These are phyloP conservation scores for Drosophila yakuba DNA, from an alignment of 1,140 invertebrate genomes.

Conservation along the genomic window DNA sequence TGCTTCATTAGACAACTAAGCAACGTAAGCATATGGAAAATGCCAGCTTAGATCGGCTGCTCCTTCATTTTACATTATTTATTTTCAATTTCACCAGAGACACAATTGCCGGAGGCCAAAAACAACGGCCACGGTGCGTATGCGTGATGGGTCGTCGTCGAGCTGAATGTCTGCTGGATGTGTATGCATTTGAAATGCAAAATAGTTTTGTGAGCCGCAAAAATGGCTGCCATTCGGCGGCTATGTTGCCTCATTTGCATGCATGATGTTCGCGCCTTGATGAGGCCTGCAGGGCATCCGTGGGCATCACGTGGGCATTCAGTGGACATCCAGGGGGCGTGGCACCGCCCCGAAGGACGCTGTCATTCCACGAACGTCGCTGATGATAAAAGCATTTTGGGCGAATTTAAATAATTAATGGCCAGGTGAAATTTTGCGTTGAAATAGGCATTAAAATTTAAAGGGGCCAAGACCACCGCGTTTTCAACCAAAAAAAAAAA, in stretches of 20 bases:
- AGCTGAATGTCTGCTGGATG: neutral
- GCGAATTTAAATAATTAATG: slow-evolving; percentile 63
- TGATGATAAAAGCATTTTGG: slow-evolving; percentile 58
- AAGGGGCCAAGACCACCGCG: slow-evolving; percentile 1
- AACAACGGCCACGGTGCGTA: slow-evolving; percentile 58
- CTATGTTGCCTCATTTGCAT: slow-evolving; percentile 64
- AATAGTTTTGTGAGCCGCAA: slow-evolving; percentile 63
- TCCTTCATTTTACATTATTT: slow-evolving; percentile 64
- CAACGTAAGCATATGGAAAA: slow-evolving; percentile 47
- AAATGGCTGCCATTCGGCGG: slow-evolving; percentile 63
- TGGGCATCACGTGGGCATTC: too few species aligned
- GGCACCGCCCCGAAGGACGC: slow-evolving; percentile 21
- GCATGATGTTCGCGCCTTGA: slow-evolving; percentile 67
- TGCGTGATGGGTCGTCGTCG: slow-evolving; percentile 44
- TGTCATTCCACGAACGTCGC: slow-evolving; percentile 32
- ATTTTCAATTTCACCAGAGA: slow-evolving; percentile 62
- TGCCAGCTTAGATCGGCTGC: slow-evolving; percentile 12
- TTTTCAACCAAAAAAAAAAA: neutral
- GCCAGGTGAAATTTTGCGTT: slow-evolving; percentile 48
- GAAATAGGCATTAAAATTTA: slow-evolving; percentile 40
- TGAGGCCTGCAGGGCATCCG: slow-evolving; percentile 33
- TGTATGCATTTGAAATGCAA: slow-evolving; percentile 78
- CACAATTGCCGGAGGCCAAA: slow-evolving; percentile 34
- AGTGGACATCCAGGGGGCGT: neutral
- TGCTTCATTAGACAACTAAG: slow-evolving; percentile 51